Conservation (phyloP, 2,888 invertebrate species). For the Amphipoea lucens region DNA sequence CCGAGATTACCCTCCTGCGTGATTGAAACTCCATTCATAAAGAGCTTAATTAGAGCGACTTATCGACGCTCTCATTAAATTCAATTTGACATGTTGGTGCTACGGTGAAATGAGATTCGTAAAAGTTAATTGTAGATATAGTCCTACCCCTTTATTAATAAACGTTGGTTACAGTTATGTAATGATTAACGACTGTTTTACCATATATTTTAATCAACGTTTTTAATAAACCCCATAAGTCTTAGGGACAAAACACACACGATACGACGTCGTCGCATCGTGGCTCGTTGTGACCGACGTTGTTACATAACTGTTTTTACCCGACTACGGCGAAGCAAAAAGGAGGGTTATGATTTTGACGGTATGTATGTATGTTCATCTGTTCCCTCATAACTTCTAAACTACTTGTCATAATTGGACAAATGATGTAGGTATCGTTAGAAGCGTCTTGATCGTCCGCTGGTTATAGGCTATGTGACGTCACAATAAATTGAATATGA, state of each 20-base stretch:
- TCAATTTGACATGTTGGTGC: slow-evolving; percentile 24
- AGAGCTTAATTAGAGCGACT: slow-evolving; percentile 37
- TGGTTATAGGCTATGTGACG: no score
- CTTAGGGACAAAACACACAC: background rate
- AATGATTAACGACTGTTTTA: background rate
- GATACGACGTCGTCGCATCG: background rate
- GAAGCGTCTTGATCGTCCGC: no score
- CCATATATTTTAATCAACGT: background rate
- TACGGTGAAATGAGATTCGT: slow-evolving; percentile 20
- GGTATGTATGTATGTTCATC: no score
- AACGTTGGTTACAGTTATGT: background rate
- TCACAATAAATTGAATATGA: no score
- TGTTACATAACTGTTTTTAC: background rate
- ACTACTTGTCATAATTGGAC: no score
- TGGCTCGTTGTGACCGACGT: background rate
- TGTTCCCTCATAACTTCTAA: no score
- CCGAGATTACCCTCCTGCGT: slow-evolving; percentile 1
- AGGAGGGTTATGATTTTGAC: no score
- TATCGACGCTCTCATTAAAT: slow-evolving; percentile 40
- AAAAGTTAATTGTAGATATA: slow-evolving; percentile 20
- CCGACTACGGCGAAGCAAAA: no score
- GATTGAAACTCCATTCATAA: slow-evolving; percentile 32
- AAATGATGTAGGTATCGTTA: no score
- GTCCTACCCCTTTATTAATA: background rate
- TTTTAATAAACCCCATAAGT: no score